Evolutionary conservation across 2,113 vertebrate genomes (phyloP).

Genomic region (Penelope pileata): DNA sequence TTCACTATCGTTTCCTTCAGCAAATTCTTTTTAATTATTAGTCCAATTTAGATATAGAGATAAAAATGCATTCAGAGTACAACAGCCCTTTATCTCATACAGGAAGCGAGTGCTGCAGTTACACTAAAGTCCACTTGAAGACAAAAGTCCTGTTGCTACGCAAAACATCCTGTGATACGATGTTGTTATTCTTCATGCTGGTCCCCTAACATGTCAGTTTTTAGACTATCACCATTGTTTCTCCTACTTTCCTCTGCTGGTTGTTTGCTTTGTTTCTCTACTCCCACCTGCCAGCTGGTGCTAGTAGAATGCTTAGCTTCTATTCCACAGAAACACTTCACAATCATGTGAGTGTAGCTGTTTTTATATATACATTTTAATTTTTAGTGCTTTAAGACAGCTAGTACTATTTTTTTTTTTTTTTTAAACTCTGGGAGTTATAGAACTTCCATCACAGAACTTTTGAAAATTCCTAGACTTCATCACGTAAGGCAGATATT

Average conservation of each 20-base stretch:
- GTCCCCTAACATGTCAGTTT: slow-evolving; percentile 5
- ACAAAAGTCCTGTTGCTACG: slow-evolving; percentile 37
- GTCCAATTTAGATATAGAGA: slow-evolving; percentile 47
- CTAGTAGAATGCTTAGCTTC: slow-evolving; percentile 4
- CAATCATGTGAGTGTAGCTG: not conserved
- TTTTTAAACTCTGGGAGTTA: not conserved
- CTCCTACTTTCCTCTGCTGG: slow-evolving; percentile 26
- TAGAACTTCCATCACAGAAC: not conserved
- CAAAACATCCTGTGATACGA: slow-evolving; percentile 43
- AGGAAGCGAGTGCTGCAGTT: slow-evolving; percentile 31
- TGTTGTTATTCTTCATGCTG: slow-evolving; percentile 1
- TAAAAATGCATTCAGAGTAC: slow-evolving; percentile 2
- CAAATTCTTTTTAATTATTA: slow-evolving; percentile 2
- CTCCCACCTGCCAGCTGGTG: slow-evolving; percentile 51
- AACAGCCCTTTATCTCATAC: slow-evolving; percentile 18
- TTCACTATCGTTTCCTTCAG: not conserved
- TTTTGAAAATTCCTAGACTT: not conserved
- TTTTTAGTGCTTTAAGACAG: not conserved
- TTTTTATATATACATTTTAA: not conserved
- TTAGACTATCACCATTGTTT: slow-evolving; percentile 22
- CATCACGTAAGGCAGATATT: not conserved
- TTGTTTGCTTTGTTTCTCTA: slow-evolving; percentile 44
- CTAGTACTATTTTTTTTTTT: not conserved
- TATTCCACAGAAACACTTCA: not conserved
- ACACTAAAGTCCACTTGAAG: slow-evolving; percentile 38